Evolutionary conservation across 2,113 vertebrate species (phyloP).

Genomic region (Gymnobelideus leadbeateri): DNA sequence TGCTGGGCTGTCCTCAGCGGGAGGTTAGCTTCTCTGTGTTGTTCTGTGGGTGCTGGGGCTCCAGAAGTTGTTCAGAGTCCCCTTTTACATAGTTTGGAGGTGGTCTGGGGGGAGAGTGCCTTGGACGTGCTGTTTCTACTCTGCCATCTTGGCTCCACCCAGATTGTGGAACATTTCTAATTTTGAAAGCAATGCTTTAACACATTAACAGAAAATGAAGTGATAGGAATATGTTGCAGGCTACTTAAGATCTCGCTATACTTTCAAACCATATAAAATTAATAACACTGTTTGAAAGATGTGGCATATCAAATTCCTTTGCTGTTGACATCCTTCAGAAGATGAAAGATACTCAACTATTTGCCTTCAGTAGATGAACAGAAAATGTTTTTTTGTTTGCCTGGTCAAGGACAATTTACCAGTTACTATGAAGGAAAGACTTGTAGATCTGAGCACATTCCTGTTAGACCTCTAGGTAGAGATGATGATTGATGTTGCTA

Average conservation of each 20-base stretch:
- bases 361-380: constrained; percentile 83
- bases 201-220: background rate
- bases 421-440: constrained; percentile 84
- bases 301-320: constrained; percentile 67
- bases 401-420: constrained; percentile 86
- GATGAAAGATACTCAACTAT: constrained; percentile 72
- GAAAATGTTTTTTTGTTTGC: constrained; percentile 83
- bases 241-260: constrained; percentile 30
- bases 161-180: background rate
- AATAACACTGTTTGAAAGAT: constrained; percentile 57
- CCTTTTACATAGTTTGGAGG: too few relatives aligned
- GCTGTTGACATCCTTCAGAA: constrained; percentile 57
- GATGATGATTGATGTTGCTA: constrained; percentile 83
- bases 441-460: constrained; percentile 83
- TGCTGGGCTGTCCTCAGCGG: too few relatives aligned
- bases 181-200: background rate
- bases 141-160: too few relatives aligned
- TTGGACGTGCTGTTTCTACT: too few relatives aligned
- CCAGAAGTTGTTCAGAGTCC: too few relatives aligned
- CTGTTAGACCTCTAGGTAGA: constrained; percentile 81
- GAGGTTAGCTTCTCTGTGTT: too few relatives aligned
- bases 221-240: background rate
- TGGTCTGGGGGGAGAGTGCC: too few relatives aligned
- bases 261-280: constrained; percentile 19
- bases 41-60: too few relatives aligned